Base-by-base conservation (phyloP, 2,113 vertebrate genomes). In the Mandrillus leucophaeus region DNA sequence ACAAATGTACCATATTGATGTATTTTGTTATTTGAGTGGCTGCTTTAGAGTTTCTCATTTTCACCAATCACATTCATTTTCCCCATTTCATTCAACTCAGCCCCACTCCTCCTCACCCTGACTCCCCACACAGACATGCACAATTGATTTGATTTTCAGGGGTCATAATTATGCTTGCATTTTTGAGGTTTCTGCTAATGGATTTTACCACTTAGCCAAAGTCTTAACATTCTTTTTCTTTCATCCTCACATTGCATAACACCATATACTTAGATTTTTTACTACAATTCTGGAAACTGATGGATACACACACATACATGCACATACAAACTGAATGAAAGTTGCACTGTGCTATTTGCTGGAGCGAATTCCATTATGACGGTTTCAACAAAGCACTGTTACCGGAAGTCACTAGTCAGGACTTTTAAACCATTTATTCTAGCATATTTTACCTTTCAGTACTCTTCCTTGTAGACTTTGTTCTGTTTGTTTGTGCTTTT, bases 361-460 rank as follows among this genome's bases (percentile, higher is more conserved):
- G 45, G 25, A 84, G n/a, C 83, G 80, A 91, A 88, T 95, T 70
- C n/a, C 23, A 45, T 61, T 83, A 61, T 52, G 87, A 76, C 66
- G 55, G 23, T 66, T 95, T 88, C 48, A 82, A 4, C 43, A 82
- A 80, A 80, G 25, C 23, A 73, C 22, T 18, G 5, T 88, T 70
- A 40, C 40, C 83, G 4, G 14, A 57, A 82, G 78, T 25, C 38
- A 61, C 38, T 82, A 48, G 23, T n/a, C 23, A 88, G 61, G 30
- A 89, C 73, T 93, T 96, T 85, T 40, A 79, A 82, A 32, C 40
- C 27, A 61, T 88, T 91, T 95, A 78, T 85, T 88, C 68, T 7
- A 61, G 73, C 27, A 23, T 64, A 78, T 83, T 97, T 96, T 96
- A 81, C 48, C 55, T 96, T 87, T 89, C 40, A 90, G 2, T 52